A percentile compares a stretch with the other conserved stretches of the same genome.
Evolutionary conservation across 2,797 vertebrate species (phyloP).

Genomic region (Lacerta bilineata): DNA sequence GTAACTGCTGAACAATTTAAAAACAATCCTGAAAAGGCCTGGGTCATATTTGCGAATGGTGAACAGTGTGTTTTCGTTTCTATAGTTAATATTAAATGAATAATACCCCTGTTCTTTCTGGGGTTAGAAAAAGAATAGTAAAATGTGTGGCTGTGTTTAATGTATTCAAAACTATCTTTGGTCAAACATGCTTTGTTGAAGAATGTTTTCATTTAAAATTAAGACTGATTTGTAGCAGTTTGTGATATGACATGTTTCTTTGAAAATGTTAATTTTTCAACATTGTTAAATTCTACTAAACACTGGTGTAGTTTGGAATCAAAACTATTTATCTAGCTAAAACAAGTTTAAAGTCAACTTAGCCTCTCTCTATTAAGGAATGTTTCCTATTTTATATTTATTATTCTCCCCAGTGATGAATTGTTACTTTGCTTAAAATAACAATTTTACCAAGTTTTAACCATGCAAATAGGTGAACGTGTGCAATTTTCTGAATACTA

Average conservation of each 20-base stretch:
- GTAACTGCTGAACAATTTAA: not conserved
- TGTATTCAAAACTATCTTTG: not conserved
- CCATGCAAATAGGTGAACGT: not conserved
- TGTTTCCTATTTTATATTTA: not conserved
- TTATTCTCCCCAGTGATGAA: not conserved
- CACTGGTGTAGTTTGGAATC: not conserved
- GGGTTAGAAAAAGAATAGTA: not conserved
- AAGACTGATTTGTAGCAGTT: not conserved
- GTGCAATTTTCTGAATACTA: not conserved
- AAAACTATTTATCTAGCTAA: not conserved
- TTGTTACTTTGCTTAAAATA: not conserved
- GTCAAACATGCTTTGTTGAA: not conserved
- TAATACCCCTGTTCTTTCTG: not conserved
- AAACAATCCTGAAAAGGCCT: not conserved
- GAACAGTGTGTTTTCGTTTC: not conserved
- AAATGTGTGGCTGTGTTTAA: no score
- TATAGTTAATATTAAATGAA: not conserved
- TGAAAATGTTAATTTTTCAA: not conserved
- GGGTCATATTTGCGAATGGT: not conserved
- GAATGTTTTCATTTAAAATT: not conserved
- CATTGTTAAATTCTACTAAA: not conserved
- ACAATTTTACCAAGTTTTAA: not conserved
- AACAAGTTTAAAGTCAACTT: not conserved
- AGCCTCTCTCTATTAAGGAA: not conserved
- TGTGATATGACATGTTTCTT: not conserved